phyloP scores from a whole-genome alignment of 1,140 invertebrate species.

The Drosophila trapezifrons region DNA sequence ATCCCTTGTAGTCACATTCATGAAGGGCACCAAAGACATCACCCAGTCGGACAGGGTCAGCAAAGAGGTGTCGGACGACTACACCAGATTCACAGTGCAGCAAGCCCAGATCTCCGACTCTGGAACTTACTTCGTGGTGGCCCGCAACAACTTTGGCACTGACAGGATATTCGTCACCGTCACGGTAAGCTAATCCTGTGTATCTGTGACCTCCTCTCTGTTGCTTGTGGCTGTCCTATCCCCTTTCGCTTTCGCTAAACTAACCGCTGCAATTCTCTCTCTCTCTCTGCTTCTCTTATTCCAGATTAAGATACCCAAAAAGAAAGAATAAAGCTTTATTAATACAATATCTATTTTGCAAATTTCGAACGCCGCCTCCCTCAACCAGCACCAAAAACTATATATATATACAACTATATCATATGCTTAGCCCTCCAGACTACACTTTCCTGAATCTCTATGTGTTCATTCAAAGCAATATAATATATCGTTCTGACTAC shows the following conservation, averaged over 20 bases:
- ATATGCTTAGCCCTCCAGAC: slow-evolving; percentile 50
- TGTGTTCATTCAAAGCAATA: slow-evolving; percentile 74
- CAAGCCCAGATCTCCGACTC: slow-evolving; percentile 93
- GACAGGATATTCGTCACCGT: slow-evolving; percentile 93
- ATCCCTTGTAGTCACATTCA: slow-evolving; percentile 89
- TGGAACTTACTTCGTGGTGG: slow-evolving; percentile 96
- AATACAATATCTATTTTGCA: slow-evolving; percentile 63
- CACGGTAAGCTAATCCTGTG: slow-evolving; percentile 85
- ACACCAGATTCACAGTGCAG: slow-evolving; percentile 93
- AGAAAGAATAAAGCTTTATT: slow-evolving; percentile 80
- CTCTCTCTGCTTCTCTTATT: slow-evolving; percentile 51
- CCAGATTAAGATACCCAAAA: slow-evolving; percentile 83
- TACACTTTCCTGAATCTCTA: slow-evolving; percentile 66
- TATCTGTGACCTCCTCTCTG: background rate
- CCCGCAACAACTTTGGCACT: slow-evolving; percentile 95
- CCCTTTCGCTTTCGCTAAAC: slow-evolving; percentile 58
- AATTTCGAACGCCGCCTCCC: slow-evolving; percentile 57
- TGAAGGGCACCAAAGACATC: slow-evolving; percentile 93
- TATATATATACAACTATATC: slow-evolving; percentile 21
- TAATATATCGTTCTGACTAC: slow-evolving; percentile 76
- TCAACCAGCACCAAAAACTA: slow-evolving; percentile 33
- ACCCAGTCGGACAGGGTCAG: slow-evolving; percentile 90
- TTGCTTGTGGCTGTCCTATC: slow-evolving; percentile 55
- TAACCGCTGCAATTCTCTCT: slow-evolving; percentile 54
- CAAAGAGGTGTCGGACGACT: slow-evolving; percentile 93